Conservation (phyloP, 2,888 invertebrate species). For the Schizotus pectinicornis region DNA sequence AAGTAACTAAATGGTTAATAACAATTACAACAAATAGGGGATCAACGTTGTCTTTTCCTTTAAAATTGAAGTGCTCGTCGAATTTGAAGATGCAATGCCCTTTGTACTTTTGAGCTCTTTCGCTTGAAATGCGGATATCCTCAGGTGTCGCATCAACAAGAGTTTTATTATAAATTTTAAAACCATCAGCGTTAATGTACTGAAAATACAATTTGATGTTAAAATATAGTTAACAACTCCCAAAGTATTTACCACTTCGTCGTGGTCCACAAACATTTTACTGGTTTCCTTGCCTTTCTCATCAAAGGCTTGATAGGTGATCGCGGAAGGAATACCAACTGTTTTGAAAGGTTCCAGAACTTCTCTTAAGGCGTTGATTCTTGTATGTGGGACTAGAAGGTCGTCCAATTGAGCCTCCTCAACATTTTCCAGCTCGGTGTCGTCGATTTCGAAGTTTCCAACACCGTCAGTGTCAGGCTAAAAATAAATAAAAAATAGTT, state of each 20-base stretch:
- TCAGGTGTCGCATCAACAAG: not conserved
- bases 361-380: slow-evolving; percentile 6
- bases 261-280: slow-evolving; percentile 8
- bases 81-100: too few relatives aligned
- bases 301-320: slow-evolving; percentile 1
- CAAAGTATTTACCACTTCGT: slow-evolving; percentile 12
- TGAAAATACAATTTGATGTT: slow-evolving; percentile 4
- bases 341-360: not conserved
- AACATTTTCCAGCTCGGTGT: slow-evolving; percentile 7
- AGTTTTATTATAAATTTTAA: slow-evolving; percentile 16
- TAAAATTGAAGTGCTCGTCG: too few relatives aligned
- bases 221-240: not conserved
- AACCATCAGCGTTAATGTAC: slow-evolving; percentile 7
- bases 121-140: not conserved
- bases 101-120: too few relatives aligned
- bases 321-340: slow-evolving; percentile 7
- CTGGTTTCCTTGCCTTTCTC: slow-evolving; percentile 1
- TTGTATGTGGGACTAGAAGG: slow-evolving; percentile 6
- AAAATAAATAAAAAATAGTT: too few relatives aligned
- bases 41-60: too few relatives aligned
- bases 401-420: not conserved
- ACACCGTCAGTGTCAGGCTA: not conserved
- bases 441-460: not conserved
- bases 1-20: too few relatives aligned
- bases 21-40: too few relatives aligned